Conservation (phyloP, 1,140 invertebrate species). For the Vanessa tameamea region DNA sequence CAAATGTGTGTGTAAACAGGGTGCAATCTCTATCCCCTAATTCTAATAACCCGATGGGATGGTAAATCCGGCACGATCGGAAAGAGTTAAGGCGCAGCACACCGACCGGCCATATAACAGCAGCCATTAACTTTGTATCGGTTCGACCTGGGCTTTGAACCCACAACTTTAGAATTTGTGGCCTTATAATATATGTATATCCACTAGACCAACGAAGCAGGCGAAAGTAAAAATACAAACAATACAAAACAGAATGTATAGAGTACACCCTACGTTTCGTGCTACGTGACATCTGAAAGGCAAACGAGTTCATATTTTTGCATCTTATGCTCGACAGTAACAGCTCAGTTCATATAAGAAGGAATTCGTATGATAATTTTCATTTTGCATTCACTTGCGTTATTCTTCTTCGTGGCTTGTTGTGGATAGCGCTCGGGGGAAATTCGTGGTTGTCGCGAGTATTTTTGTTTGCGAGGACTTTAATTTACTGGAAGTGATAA, state of each 20-base stretch:
- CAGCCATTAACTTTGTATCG: too few relatives aligned
- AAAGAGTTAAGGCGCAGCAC: too few relatives aligned
- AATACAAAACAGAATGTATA: neutral
- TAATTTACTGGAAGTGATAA: constrained; percentile 27
- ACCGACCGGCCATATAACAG: too few relatives aligned
- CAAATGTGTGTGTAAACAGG: too few relatives aligned
- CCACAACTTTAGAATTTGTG: too few relatives aligned
- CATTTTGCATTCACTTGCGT: constrained; percentile 75
- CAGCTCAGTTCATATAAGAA: constrained; percentile 67
- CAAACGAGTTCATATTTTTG: constrained; percentile 72
- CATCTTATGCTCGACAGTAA: constrained; percentile 67
- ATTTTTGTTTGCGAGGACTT: constrained; percentile 49
- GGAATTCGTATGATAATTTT: constrained; percentile 80
- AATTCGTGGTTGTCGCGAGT: constrained; percentile 62
- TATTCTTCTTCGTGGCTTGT: constrained; percentile 71
- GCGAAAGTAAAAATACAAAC: too few relatives aligned
- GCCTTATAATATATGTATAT: too few relatives aligned
- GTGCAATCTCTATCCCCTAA: too few relatives aligned
- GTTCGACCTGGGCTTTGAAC: too few relatives aligned
- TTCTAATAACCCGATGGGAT: too few relatives aligned
- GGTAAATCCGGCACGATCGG: too few relatives aligned
- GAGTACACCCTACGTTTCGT: constrained; percentile 22
- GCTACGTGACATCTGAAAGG: constrained; percentile 55
- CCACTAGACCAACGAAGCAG: too few relatives aligned
- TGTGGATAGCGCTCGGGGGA: constrained; percentile 73